A percentile compares a stretch with the other conserved stretches of the same genome.
Conservation (phyloP, 2,113 vertebrate genomes). For the Pelusios castaneus region DNA sequence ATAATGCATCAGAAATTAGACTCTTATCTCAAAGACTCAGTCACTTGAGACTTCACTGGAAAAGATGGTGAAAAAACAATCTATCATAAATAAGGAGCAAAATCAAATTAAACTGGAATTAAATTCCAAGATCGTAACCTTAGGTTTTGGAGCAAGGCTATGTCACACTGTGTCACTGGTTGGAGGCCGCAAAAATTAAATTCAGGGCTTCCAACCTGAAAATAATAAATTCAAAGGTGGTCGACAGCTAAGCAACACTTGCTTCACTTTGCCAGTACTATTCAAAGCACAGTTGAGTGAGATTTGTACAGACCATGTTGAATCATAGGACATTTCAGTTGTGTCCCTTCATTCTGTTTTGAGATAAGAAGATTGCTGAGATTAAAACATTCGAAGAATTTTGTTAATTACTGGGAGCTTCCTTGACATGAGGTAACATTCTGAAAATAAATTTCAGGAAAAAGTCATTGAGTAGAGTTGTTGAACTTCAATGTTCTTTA, state of each 20-base stretch:
- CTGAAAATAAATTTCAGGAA: background rate
- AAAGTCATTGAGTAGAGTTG: background rate
- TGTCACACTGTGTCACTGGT: fast-evolving
- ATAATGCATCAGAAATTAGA: background rate
- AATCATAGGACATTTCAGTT: background rate
- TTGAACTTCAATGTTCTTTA: background rate
- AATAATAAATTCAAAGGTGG: background rate
- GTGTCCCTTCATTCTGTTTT: background rate
- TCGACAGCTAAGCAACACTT: fast-evolving
- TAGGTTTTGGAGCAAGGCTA: background rate
- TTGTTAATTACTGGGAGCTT: background rate
- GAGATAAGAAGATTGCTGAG: background rate
- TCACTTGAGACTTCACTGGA: background rate
- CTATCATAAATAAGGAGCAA: background rate
- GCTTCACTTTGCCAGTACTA: background rate
- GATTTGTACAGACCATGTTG: background rate
- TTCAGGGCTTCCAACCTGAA: background rate
- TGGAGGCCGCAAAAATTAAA: background rate
- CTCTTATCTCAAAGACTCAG: background rate
- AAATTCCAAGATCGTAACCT: background rate
- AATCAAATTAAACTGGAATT: background rate
- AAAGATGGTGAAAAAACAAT: background rate
- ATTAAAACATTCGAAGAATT: background rate
- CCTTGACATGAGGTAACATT: background rate
- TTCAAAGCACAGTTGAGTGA: background rate